phyloP scores from a whole-genome alignment of 1,140 invertebrate genomes.

The Bombus ignitus region DNA sequence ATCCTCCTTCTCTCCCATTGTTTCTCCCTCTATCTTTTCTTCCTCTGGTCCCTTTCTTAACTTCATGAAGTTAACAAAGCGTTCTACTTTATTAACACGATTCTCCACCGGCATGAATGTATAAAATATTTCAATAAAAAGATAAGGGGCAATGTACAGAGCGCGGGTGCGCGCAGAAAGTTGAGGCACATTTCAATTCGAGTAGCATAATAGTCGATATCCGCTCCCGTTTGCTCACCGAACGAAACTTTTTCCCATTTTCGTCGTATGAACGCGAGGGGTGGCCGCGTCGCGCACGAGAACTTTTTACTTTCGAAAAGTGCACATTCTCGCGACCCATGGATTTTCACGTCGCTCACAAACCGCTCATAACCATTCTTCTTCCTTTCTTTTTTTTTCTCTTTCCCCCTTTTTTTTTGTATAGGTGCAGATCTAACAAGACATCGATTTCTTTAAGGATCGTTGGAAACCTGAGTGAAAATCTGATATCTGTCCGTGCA shows the following conservation, averaged over 20 bases:
- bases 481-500: background rate
- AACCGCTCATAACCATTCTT: background rate
- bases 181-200: slow-evolving; percentile 31
- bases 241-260: slow-evolving; percentile 27
- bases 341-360: slow-evolving; percentile 18
- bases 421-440: background rate
- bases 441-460: background rate
- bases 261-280: background rate
- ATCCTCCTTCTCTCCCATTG: no score
- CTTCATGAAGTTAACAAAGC: background rate
- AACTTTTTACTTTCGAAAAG: slow-evolving; percentile 46
- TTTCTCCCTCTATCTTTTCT: no score
- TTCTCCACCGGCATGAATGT: no score
- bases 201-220: slow-evolving; percentile 27
- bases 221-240: background rate
- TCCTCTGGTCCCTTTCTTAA: no score
- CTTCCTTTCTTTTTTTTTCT: background rate
- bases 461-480: background rate
- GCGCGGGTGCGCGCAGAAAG: background rate
- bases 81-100: slow-evolving; percentile 28
- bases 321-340: background rate
- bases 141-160: background rate
- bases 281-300: background rate
- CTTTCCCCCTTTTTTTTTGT: background rate
- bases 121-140: slow-evolving; percentile 42